Conservation (phyloP, 2,113 vertebrate species). For the Petaurus breviceps region DNA sequence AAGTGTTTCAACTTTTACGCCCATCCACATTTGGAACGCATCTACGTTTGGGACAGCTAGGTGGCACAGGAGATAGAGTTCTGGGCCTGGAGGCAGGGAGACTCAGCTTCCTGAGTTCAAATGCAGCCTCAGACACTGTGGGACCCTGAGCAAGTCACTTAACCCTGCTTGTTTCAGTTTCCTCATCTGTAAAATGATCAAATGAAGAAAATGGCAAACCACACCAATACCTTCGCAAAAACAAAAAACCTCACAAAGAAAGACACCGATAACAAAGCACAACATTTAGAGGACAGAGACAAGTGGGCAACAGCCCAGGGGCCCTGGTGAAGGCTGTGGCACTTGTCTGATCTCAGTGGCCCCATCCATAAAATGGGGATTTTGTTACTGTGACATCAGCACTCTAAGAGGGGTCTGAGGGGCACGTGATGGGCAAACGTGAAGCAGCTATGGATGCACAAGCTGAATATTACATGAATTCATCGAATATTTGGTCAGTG, state of each 20-base stretch:
- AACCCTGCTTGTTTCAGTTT: neutral
- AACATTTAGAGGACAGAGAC: neutral
- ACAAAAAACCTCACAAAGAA: neutral
- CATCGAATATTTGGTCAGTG: too few species aligned
- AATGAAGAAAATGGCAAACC: neutral
- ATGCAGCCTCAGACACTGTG: neutral
- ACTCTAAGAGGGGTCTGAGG: too few species aligned
- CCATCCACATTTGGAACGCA: neutral
- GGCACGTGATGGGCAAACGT: too few species aligned
- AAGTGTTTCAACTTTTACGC: neutral
- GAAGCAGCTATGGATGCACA: too few species aligned
- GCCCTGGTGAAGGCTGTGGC: too few species aligned
- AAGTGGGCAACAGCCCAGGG: neutral
- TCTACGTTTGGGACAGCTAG: too few species aligned
- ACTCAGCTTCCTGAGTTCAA: neutral
- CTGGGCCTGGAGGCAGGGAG: too few species aligned
- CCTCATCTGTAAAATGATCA: neutral
- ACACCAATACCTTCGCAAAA: neutral
- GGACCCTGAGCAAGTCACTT: too few species aligned
- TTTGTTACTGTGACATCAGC: too few species aligned
- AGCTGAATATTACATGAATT: neutral
- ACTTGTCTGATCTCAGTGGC: neutral
- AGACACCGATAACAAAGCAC: neutral
- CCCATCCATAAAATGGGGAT: neutral
- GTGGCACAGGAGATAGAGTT: neutral